Evolutionary conservation across 2,797 vertebrate genomes (phyloP).

Genomic region (Alfaro cultratus): DNA sequence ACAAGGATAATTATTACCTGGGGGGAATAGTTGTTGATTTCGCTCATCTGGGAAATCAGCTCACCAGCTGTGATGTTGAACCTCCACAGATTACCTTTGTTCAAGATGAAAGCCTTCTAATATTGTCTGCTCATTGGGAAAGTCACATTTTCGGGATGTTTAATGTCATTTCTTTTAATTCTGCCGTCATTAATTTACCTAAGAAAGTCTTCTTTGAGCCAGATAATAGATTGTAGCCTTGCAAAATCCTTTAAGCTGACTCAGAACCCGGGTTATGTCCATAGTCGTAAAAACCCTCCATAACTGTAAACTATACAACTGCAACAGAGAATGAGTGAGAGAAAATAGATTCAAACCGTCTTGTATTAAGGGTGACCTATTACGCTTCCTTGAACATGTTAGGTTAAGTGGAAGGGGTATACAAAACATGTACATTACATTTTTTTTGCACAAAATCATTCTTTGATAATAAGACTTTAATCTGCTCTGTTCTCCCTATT

Average conservation of each 20-base stretch:
- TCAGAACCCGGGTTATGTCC: background rate
- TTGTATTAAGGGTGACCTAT: background rate
- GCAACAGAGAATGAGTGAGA: background rate
- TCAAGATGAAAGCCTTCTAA: background rate
- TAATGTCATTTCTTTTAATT: background rate
- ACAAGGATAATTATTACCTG: conserved; percentile 11
- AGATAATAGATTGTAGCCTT: background rate
- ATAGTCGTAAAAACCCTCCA: background rate
- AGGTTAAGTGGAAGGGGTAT: too few species aligned
- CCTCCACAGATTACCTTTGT: background rate
- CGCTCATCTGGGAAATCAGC: background rate
- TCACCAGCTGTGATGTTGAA: conserved; percentile 22
- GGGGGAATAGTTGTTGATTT: conserved; percentile 1
- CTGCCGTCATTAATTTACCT: background rate
- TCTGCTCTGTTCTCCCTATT: too few species aligned
- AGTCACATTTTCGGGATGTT: background rate
- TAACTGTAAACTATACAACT: background rate
- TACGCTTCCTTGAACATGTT: too few species aligned
- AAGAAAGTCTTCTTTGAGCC: background rate
- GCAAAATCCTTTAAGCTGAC: background rate
- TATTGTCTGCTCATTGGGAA: background rate
- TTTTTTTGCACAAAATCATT: too few species aligned
- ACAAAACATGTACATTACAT: too few species aligned
- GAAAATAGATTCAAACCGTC: background rate
- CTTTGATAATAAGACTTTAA: too few species aligned